Percentiles rank a stretch among this genome's conserved stretches.
phyloP scores from a whole-genome alignment of 1,140 invertebrate genomes.

The Bombus breviceps region DNA sequence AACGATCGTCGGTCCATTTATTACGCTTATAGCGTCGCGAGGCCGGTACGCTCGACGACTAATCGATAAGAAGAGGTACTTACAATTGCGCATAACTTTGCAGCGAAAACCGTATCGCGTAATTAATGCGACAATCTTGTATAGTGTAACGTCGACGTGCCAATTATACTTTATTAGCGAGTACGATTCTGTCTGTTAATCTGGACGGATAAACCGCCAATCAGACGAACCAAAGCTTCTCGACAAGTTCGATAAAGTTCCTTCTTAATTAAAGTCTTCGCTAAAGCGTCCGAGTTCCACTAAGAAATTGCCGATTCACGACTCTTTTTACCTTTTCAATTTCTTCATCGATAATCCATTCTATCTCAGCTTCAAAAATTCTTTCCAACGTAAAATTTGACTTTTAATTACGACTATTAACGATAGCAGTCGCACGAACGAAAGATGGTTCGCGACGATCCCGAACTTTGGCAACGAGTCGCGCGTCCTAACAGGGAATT shows the following conservation, averaged over 20 bases:
- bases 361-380: neutral
- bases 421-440: neutral
- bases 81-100: conserved; percentile 26
- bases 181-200: neutral
- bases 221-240: neutral
- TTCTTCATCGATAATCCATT: neutral
- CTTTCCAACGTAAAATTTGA: neutral
- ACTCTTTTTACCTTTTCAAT: too few relatives aligned
- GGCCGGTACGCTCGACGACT: neutral
- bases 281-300: neutral
- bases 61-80: conserved; percentile 29
- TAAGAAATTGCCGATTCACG: neutral
- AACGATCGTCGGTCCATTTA: neutral
- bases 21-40: neutral
- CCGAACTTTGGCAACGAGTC: neutral
- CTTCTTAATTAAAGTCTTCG: neutral
- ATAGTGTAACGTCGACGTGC: conserved; percentile 10
- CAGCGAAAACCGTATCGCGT: conserved; percentile 19
- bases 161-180: conserved; percentile 32
- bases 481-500: neutral
- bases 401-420: neutral
- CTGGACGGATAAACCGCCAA: neutral
- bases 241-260: neutral
- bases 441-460: too few relatives aligned
- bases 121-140: conserved; percentile 39